A percentile compares a stretch with the other conserved stretches of the same genome.
Evolutionary conservation across 2,888 invertebrate genomes (phyloP).

Genomic region (Diploptera punctata): DNA sequence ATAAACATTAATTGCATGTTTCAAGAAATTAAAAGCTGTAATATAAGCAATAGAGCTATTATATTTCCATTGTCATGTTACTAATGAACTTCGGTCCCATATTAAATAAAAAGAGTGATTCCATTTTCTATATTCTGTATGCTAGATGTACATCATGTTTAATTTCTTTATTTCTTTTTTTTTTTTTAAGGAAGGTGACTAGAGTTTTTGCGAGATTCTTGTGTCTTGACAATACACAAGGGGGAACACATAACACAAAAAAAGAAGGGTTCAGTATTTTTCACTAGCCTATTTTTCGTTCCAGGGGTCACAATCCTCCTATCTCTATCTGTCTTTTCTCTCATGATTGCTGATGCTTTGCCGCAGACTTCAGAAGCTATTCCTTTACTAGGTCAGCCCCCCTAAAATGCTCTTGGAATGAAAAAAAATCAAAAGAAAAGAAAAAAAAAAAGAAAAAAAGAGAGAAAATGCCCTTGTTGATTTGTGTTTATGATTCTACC

Average conservation of each 20-base stretch:
- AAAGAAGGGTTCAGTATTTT: constrained; percentile 36
- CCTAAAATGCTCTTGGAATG: constrained; percentile 44
- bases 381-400: constrained; percentile 59
- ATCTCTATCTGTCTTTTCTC: constrained; percentile 62
- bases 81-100: too few species aligned
- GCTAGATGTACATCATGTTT: too few species aligned
- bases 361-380: constrained; percentile 64
- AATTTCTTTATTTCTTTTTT: constrained; percentile 13
- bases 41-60: too few species aligned
- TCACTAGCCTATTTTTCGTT: constrained; percentile 45
- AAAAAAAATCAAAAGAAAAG: too few species aligned
- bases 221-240: constrained; percentile 27
- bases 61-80: too few species aligned
- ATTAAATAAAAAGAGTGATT: too few species aligned
- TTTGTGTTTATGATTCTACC: constrained; percentile 40
- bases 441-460: too few species aligned
- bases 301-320: constrained; percentile 59
- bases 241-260: constrained; percentile 35
- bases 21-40: too few species aligned
- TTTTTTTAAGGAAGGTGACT: constrained; percentile 32
- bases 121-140: too few species aligned
- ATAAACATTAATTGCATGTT: too few species aligned
- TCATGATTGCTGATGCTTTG: constrained; percentile 61
- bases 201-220: constrained; percentile 24
- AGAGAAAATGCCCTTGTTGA: constrained; percentile 39